Evolutionary conservation across 1,140 invertebrate species (phyloP).

Genomic region (Drosophila sproati): DNA sequence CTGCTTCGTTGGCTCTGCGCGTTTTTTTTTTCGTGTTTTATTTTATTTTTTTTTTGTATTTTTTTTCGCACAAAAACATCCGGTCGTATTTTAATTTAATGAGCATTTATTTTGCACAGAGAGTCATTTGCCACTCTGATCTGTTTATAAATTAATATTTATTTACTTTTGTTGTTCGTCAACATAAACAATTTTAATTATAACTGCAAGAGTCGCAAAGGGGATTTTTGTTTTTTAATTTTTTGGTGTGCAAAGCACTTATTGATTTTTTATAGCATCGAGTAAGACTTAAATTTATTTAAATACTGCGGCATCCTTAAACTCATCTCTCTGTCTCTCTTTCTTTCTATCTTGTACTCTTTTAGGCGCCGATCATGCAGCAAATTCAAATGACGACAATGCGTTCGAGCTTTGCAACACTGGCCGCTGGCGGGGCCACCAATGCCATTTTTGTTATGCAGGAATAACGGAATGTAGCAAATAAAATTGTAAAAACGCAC

Average conservation of each 20-base stretch:
- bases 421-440: slow-evolving; percentile 26
- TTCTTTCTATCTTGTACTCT: slow-evolving; percentile 6
- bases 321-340: not conserved
- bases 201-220: not conserved
- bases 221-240: not conserved
- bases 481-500: slow-evolving; percentile 44
- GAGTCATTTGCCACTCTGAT: slow-evolving; percentile 49
- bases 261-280: not conserved
- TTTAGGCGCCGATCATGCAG: slow-evolving; percentile 47
- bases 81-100: slow-evolving; percentile 82
- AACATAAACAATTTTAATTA: slow-evolving; percentile 15
- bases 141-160: slow-evolving; percentile 60
- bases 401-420: slow-evolving; percentile 47
- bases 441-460: slow-evolving; percentile 1
- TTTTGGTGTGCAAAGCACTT: not conserved
- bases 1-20: slow-evolving; percentile 61
- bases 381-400: slow-evolving; percentile 8
- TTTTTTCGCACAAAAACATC: slow-evolving; percentile 72
- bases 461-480: slow-evolving; percentile 43
- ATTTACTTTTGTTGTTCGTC: slow-evolving; percentile 33
- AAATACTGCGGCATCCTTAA: slow-evolving; percentile 14
- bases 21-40: slow-evolving; percentile 27
- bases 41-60: slow-evolving; percentile 19
- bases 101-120: slow-evolving; percentile 71
- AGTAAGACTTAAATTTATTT: not conserved